phyloP scores from a whole-genome alignment of 2,888 invertebrate species.

The Caenorhabditis imperialis region DNA sequence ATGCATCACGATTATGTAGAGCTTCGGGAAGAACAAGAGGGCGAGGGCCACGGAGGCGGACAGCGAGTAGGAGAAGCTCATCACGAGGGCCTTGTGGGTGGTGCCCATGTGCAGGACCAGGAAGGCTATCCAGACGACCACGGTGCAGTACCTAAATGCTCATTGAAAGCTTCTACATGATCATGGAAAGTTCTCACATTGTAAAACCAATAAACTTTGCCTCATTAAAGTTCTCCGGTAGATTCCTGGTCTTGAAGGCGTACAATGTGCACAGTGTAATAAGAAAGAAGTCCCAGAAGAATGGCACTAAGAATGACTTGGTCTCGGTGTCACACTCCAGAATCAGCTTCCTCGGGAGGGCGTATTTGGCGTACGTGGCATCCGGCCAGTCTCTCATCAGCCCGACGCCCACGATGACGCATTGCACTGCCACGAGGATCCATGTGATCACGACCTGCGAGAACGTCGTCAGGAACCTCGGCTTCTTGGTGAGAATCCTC shows the following conservation, averaged over 20 bases:
- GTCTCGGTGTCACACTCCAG: conserved; percentile 82
- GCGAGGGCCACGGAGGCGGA: conserved; percentile 80
- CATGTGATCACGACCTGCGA: conserved; percentile 90
- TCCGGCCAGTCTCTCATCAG: conserved; percentile 82
- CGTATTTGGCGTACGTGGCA: conserved; percentile 65
- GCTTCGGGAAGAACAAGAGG: conserved; percentile 86
- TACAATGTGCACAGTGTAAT: conserved; percentile 91
- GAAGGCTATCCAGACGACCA: conserved; percentile 90
- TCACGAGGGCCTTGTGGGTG: conserved; percentile 79
- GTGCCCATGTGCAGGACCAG: conserved; percentile 96
- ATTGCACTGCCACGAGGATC: conserved; percentile 90
- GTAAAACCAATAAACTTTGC: conserved; percentile 86
- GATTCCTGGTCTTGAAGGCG: conserved; percentile 93
- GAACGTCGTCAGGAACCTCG: conserved; percentile 91
- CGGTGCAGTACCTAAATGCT: conserved; percentile 73
- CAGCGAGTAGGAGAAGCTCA: conserved; percentile 82
- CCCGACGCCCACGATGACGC: conserved; percentile 83
- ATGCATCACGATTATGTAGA: conserved; percentile 85
- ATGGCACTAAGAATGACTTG: conserved; percentile 86
- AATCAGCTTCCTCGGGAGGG: conserved; percentile 56
- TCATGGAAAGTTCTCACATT: too few species aligned
- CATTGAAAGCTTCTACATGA: too few species aligned
- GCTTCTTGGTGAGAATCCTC: conserved; percentile 89
- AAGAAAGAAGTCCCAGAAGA: conserved; percentile 85
- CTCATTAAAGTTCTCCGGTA: conserved; percentile 98